Evolutionary conservation across 2,888 invertebrate genomes (phyloP).

Genomic region (Platycheirus rosarum): DNA sequence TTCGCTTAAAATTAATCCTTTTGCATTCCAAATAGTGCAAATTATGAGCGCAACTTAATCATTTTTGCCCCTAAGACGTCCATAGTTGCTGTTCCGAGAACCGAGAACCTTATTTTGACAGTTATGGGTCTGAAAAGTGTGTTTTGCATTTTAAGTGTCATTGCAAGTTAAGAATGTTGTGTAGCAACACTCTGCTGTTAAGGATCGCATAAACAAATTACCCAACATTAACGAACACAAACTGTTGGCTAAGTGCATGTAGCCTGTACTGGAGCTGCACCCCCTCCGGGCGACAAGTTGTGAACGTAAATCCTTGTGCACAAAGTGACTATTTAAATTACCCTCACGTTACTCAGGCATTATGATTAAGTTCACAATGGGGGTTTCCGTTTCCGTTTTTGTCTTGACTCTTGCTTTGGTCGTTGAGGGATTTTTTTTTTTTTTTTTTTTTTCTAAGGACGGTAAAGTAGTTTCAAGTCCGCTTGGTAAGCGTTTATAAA

Average conservation of each 20-base stretch:
- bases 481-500: slow-evolving; percentile 39
- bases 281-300: slow-evolving; percentile 66
- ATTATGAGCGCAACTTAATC: slow-evolving; percentile 59
- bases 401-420: slow-evolving; percentile 11
- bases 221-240: slow-evolving; percentile 73
- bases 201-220: slow-evolving; percentile 71
- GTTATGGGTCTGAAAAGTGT: slow-evolving; percentile 62
- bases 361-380: slow-evolving; percentile 69
- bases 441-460: neutral
- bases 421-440: slow-evolving; percentile 39
- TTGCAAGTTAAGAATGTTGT: slow-evolving; percentile 42
- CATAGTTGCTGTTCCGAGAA: slow-evolving; percentile 2
- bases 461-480: slow-evolving; percentile 63
- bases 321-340: slow-evolving; percentile 74
- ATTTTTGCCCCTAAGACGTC: slow-evolving; percentile 43
- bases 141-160: slow-evolving; percentile 73
- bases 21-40: slow-evolving; percentile 59
- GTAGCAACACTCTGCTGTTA: slow-evolving; percentile 2
- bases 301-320: slow-evolving; percentile 72
- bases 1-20: slow-evolving; percentile 38
- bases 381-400: slow-evolving; percentile 27
- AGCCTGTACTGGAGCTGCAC: slow-evolving; percentile 58
- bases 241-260: slow-evolving; percentile 70
- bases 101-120: slow-evolving; percentile 55
- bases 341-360: slow-evolving; percentile 73